A percentile compares a stretch with the other conserved stretches of the same genome.
Evolutionary conservation across 2,113 vertebrate species (phyloP).

Genomic region (Spilogale gracilis): DNA sequence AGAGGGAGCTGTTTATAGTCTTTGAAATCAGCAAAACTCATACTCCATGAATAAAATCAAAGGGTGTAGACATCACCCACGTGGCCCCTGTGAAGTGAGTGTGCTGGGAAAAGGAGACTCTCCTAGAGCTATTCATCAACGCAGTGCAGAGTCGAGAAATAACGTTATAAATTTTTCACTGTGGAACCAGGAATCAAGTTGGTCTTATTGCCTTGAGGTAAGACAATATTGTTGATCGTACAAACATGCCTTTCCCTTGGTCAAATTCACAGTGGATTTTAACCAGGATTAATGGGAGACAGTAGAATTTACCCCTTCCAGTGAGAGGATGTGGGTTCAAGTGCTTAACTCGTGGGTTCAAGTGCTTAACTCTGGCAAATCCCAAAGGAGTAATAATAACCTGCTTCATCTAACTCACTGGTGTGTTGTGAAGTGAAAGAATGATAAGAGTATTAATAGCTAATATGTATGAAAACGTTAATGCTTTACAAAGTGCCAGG

Average conservation of each 20-base stretch:
- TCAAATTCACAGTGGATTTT: not conserved
- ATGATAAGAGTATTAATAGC: not conserved
- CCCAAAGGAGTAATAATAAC: not conserved
- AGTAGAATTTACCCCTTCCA: not conserved
- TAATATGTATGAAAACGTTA: not conserved
- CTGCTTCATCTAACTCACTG: not conserved
- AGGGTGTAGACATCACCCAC: not conserved
- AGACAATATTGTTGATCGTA: not conserved
- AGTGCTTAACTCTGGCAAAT: not conserved
- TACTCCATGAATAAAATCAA: not conserved
- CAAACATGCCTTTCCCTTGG: not conserved
- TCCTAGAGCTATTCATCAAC: not conserved
- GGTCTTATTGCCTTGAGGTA: not conserved
- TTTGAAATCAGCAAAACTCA: not conserved
- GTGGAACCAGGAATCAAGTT: not conserved
- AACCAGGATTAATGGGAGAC: not conserved
- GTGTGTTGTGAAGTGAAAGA: not conserved
- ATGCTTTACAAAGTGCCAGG: not conserved
- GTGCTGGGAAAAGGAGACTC: not conserved
- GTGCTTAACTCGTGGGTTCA: not conserved
- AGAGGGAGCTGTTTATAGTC: not conserved
- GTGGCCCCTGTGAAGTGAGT: accelerated
- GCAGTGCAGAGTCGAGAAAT: not conserved
- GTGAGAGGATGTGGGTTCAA: not conserved
- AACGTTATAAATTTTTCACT: not conserved